Base-by-base conservation (phyloP, 1,140 invertebrate species). In the Ceratina australensis region DNA sequence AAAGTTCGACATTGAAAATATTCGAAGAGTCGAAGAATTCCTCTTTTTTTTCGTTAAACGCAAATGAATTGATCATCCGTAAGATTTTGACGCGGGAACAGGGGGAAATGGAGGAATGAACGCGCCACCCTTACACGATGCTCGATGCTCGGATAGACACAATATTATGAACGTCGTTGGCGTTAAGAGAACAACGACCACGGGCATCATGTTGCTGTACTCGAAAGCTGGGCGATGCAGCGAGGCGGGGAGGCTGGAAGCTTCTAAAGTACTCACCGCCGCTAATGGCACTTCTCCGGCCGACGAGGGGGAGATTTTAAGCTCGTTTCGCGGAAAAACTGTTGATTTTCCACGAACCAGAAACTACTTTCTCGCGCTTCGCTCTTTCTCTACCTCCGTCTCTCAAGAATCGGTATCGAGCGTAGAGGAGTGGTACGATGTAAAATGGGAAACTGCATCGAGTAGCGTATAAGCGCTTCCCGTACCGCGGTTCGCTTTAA, bases 311-410 rank as follows among this genome's bases (percentile, higher is more conserved):
- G 63, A 80, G 79, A 87, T 87, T 89, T 85, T 85, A 82, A 85
- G 87, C 85, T 89, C 82, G 80, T 89, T 89, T 87, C 82, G 74
- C 86, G 81, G 82, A 89, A 88, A 89, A 89, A 89, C 88, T 89
- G 88, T 89, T 89, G 88, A 89, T 89, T 87, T 87, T 89, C 83
- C 69, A 42, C 54, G 68, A 76, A 78, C 50, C 56, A 83, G 79
- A 24, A 85, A 77, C 84, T 84, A 81, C 74, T 80, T 80, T 65
- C 22, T 60, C 33, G 28, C 50, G n/a, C 16, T 54, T 22, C 18
- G 13, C 20, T 10, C 13, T 12, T 12, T 20, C 13, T 4, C 13
- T 28, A 1, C 4, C 20, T 20, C 26, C 22, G 24, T 61, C 15
- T 22, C 20, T 42, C 3, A 16, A 22, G 61, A 64, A 78, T 72